Evolutionary conservation across 2,797 vertebrate species (phyloP).

Genomic region (Muraenolepis orangiensis): DNA sequence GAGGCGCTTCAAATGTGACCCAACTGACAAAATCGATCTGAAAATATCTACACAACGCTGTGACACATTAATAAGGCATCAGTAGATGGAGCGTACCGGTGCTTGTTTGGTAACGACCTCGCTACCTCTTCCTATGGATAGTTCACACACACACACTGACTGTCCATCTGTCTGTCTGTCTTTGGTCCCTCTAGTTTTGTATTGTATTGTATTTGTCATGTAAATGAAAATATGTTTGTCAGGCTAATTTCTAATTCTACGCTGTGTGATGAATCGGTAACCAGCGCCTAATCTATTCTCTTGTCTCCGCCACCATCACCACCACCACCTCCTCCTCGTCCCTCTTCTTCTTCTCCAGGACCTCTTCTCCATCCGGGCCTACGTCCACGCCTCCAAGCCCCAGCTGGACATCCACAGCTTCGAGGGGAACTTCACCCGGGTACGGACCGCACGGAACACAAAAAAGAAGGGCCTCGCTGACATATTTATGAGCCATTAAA

Average conservation of each 20-base stretch:
- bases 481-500: constrained; percentile 42
- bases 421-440: constrained; percentile 96
- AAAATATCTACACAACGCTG: neutral
- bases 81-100: neutral
- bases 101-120: neutral
- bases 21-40: neutral
- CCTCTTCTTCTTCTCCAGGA: constrained; percentile 75
- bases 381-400: constrained; percentile 92
- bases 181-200: too few relatives aligned
- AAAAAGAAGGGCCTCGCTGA: constrained; percentile 55
- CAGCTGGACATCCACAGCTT: constrained; percentile 98
- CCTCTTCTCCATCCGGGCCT: constrained; percentile 92
- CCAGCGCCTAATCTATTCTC: constrained; percentile 2
- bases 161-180: too few relatives aligned
- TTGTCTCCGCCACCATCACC: neutral
- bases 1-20: neutral
- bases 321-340: neutral
- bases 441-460: too few relatives aligned
- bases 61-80: neutral
- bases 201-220: too few relatives aligned
- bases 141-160: too few relatives aligned
- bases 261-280: neutral
- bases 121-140: neutral
- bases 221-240: neutral
- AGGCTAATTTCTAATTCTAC: neutral